Conservation (phyloP, 2,888 invertebrate genomes). For the Hypercompe scribonia region DNA sequence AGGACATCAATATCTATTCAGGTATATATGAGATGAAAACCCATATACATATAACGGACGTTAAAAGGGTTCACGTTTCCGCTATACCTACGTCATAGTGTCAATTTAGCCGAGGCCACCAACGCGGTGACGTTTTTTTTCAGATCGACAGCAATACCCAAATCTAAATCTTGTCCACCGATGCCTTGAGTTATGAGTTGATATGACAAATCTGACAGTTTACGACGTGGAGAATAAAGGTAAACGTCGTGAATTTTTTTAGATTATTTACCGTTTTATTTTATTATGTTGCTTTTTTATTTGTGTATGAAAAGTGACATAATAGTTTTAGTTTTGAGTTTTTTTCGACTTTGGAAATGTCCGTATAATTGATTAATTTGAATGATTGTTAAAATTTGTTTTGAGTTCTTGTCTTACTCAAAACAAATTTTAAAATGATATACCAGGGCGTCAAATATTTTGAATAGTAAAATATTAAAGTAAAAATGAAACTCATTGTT, state of each 20-base stretch:
- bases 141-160: conserved; percentile 62
- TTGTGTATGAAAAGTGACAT: conserved; percentile 20
- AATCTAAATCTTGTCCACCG: conserved; percentile 58
- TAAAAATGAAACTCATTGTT: no score
- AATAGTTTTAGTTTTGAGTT: conserved; percentile 9
- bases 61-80: conserved; percentile 65
- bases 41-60: conserved; percentile 52
- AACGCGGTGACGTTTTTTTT: conserved; percentile 54
- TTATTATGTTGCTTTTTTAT: conserved; percentile 23
- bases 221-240: conserved; percentile 49
- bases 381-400: no score
- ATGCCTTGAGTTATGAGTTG: conserved; percentile 55
- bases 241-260: conserved; percentile 35
- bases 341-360: conserved; percentile 18
- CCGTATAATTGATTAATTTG: neutral
- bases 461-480: no score
- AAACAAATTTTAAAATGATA: no score
- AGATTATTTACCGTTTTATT: conserved; percentile 42
- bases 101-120: conserved; percentile 60
- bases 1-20: conserved; percentile 37
- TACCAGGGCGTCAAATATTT: no score
- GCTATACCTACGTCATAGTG: conserved; percentile 63
- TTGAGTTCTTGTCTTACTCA: no score
- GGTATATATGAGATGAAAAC: conserved; percentile 38
- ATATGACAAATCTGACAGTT: conserved; percentile 55